phyloP scores from a whole-genome alignment of 2,113 vertebrate species.

The Sebastes fasciatus region DNA sequence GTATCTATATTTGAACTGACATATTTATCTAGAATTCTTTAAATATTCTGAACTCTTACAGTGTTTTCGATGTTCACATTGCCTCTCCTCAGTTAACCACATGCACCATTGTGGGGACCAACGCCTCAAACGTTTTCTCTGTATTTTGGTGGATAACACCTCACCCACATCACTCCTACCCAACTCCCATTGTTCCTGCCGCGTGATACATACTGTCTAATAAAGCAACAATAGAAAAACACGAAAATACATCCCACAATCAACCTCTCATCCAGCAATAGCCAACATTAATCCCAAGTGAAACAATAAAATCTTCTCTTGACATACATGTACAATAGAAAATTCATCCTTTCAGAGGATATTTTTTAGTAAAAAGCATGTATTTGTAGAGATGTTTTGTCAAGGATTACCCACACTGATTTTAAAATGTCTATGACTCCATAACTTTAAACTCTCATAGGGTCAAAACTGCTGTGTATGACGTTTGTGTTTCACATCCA shows the following conservation, averaged over 20 bases:
- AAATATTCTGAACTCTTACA: neutral
- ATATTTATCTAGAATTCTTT: neutral
- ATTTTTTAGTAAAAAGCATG: neutral
- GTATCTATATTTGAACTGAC: neutral
- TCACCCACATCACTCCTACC: slow-evolving; percentile 24
- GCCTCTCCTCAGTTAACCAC: slow-evolving; percentile 4
- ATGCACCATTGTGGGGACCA: neutral
- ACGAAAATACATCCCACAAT: slow-evolving; percentile 9
- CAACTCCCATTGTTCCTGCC: neutral
- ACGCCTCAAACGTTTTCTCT: neutral
- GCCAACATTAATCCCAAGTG: slow-evolving; percentile 15
- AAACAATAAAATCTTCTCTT: slow-evolving; percentile 1
- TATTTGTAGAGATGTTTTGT: slow-evolving; percentile 10
- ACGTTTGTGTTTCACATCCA: neutral
- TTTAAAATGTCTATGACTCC: neutral
- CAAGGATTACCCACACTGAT: neutral
- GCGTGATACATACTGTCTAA: neutral
- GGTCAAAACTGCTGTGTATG: too few species aligned
- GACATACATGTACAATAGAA: neutral
- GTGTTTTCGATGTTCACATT: neutral
- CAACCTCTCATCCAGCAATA: slow-evolving; percentile 6
- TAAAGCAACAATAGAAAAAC: slow-evolving; percentile 10
- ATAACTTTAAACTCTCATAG: neutral
- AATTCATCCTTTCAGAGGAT: slow-evolving; percentile 1
- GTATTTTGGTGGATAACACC: neutral